A percentile compares a stretch with the other conserved stretches of the same genome.
Evolutionary conservation across 1,140 invertebrate species (phyloP).

Genomic region (Linepithema humile): DNA sequence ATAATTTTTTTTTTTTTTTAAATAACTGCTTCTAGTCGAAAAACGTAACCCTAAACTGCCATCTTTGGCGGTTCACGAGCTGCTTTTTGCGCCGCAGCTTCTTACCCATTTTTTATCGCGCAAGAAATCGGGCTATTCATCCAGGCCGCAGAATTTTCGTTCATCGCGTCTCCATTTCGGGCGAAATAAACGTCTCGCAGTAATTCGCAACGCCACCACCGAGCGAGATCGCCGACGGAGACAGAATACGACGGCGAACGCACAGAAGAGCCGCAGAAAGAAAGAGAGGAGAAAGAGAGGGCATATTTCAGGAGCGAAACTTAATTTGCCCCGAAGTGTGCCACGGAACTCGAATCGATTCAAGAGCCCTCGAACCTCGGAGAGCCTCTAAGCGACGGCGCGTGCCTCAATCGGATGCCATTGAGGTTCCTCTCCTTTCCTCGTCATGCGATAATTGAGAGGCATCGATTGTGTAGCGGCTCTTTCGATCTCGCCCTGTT

Average conservation of each 20-base stretch:
- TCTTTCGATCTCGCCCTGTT: conserved; percentile 52
- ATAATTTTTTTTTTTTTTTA: neutral
- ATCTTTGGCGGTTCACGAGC: neutral
- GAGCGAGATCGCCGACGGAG: conserved; percentile 48
- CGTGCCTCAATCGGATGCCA: conserved; percentile 80
- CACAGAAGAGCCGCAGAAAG: conserved; percentile 17
- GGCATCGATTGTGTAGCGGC: conserved; percentile 63
- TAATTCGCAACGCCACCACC: conserved; percentile 53
- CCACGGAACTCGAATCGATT: conserved; percentile 82
- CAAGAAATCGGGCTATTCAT: conserved; percentile 38
- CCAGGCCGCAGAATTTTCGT: conserved; percentile 22
- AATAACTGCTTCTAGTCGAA: neutral
- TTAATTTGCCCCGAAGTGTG: conserved; percentile 83
- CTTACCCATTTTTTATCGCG: conserved; percentile 26
- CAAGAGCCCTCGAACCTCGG: conserved; percentile 80
- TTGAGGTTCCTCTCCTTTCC: conserved; percentile 76
- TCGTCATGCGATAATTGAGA: conserved; percentile 67
- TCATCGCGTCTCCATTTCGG: conserved; percentile 10
- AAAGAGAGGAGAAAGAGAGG: conserved; percentile 33
- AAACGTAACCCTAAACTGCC: conserved; percentile 12
- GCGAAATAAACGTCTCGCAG: conserved; percentile 57
- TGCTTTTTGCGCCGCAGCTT: conserved; percentile 1
- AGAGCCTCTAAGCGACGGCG: conserved; percentile 79
- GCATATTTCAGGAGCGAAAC: conserved; percentile 81
- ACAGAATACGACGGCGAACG: conserved; percentile 32